Base-by-base conservation (phyloP, 23 tunicate genomes). In the Styela plicata region DNA sequence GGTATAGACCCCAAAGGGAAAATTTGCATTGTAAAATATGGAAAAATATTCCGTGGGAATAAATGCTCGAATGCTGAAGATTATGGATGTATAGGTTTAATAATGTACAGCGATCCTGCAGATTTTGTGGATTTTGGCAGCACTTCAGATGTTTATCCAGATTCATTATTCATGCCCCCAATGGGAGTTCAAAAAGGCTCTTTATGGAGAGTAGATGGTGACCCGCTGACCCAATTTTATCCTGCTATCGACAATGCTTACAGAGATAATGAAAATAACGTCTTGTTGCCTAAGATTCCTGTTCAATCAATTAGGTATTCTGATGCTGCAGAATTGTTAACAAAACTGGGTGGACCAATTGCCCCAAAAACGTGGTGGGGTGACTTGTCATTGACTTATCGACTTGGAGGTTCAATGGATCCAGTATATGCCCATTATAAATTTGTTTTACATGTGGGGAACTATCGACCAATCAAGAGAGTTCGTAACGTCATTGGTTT, bases 331-430 rank as follows among this genome's bases (percentile, higher is more conserved):
- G 52, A 85, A 53, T 84, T 83, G 57, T 74, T 96, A 52, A 74
- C 87, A 33, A 82, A 82, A 17, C 57, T 96, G 16, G 86, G 81
- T 68, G 99, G 99, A 2, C 63, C 30, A 2, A 70, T 34, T 26
- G 99, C 99, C 17, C 92, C 92, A n/a, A 64, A 80, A 34, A 78
- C 73, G 18, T 95, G 99, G 99, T 97, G 91, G 68, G 98, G 98
- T 16, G 94, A 93, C 13, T 32, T 93, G 25, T 74, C 85, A 26
- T 16, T 93, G 22, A 81, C 89, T 0, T 93, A 93, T 76, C 88
- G 35, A 78, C 29, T 85, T 33, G 98, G 98, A 34, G 90, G 87
- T 29, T 32, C 52, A 32, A 83, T 93, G 83, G 68, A 79, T 21
- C 35, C 62, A 0, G 23, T 73, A 21, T 77, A 88, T 64, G 27